Evolutionary conservation across 2,888 invertebrate species (phyloP).

Genomic region (Andrena marginata): DNA sequence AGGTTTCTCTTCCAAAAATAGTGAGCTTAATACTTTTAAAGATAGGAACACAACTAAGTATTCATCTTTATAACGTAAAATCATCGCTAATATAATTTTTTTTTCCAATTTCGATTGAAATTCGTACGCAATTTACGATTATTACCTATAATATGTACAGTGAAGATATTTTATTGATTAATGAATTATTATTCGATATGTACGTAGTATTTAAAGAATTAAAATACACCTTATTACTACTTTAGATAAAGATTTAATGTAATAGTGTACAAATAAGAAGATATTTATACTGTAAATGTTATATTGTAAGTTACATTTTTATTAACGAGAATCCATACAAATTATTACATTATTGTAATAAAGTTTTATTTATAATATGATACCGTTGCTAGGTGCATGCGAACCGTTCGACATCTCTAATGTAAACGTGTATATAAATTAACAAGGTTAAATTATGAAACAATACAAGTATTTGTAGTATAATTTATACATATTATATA

Average conservation of each 20-base stretch:
- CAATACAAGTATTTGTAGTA: slow-evolving; percentile 35
- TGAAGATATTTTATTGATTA: slow-evolving; percentile 55
- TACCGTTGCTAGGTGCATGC: slow-evolving; percentile 36
- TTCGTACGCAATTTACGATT: slow-evolving; percentile 56
- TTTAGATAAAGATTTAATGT: slow-evolving; percentile 40
- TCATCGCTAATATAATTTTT: slow-evolving; percentile 58
- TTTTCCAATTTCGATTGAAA: slow-evolving; percentile 63
- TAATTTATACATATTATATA: slow-evolving; percentile 21
- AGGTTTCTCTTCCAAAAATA: slow-evolving; percentile 73
- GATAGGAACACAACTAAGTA: slow-evolving; percentile 50
- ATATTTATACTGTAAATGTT: slow-evolving; percentile 47
- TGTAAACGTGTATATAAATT: slow-evolving; percentile 51
- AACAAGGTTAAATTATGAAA: slow-evolving; percentile 31
- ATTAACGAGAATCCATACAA: slow-evolving; percentile 53
- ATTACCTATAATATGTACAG: slow-evolving; percentile 56
- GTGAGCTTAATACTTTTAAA: slow-evolving; percentile 63
- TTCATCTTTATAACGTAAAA: slow-evolving; percentile 46
- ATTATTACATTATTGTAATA: slow-evolving; percentile 47
- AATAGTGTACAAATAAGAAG: slow-evolving; percentile 43
- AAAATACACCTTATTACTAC: slow-evolving; percentile 46
- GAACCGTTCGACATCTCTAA: slow-evolving; percentile 31
- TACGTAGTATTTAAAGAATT: slow-evolving; percentile 42
- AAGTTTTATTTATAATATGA: slow-evolving; percentile 44
- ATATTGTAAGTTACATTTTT: slow-evolving; percentile 52
- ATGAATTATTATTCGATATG: slow-evolving; percentile 45